Evolutionary conservation across 2,113 vertebrate species (phyloP), one percentile per base, ranked within the genome.

Genomic region (Felis chaus): DNA sequence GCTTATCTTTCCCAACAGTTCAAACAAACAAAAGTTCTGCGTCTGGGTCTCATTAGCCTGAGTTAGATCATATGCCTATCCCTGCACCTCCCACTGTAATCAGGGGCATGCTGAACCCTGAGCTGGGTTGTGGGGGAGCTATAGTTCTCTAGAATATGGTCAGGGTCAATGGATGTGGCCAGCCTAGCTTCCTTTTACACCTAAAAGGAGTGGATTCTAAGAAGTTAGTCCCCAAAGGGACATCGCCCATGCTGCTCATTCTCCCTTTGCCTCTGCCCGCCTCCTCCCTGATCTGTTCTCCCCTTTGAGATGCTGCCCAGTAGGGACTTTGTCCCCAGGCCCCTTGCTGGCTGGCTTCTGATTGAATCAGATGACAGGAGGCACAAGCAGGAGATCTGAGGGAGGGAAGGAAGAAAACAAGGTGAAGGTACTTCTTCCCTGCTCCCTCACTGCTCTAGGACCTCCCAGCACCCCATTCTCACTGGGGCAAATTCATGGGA

Each of bases 191-290:
- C n/a, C 4, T 19, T 36, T 45, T 27, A 31, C 65, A 68, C 65
- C 36, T 31, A 3, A 57, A 39, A 91, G 25, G 48, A 63, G 31
- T 18, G 16, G 4, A 12, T 31, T 89, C 48, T 95, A 71, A 89
- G 57, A 89, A 57, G 41, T 33, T 41, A 29, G 27, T n/a, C 45
- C 36, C 61, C 2, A 76, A 31, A 66, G 7, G 73, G 69, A 29
- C 3, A 21, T 33, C 25, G 3, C 57, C 16, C 2, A 2, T 0
- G n/a, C 13, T 18, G 36, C 36, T 78, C 1, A 1, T 39, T 66
- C 25, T 55, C 66, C 41, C 18, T 48, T 45, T 33, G 25, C 23
- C 12, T 57, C 7, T 33, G 1, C 31, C 57, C 10, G 3, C 33
- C 15, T 39, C 5, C 7, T 21, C 2, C n/a, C 23, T 25, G 7